Conservation (phyloP, 1,140 invertebrate genomes). For the Aphaenogaster ashmeadi region DNA sequence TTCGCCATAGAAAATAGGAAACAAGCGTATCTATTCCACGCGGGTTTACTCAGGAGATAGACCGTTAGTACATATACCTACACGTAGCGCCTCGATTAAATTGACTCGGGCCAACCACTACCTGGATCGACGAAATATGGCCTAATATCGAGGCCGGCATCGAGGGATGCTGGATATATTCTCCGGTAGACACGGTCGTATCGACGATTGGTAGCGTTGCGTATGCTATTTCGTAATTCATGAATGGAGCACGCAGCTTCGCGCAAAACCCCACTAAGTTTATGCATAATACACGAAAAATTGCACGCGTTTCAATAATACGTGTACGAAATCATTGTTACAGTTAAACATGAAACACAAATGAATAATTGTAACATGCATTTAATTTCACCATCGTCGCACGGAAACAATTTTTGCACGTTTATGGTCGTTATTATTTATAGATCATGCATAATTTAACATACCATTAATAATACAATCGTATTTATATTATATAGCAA, state of each 20-base stretch:
- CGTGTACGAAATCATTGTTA: slow-evolving; percentile 9
- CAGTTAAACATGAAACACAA: slow-evolving; percentile 29
- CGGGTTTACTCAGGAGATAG: slow-evolving; percentile 65
- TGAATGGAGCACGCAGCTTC: slow-evolving; percentile 40
- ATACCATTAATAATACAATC: not conserved
- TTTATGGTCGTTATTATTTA: slow-evolving; percentile 6
- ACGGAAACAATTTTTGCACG: not conserved
- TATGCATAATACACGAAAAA: slow-evolving; percentile 29
- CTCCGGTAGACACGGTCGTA: slow-evolving; percentile 52
- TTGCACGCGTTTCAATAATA: slow-evolving; percentile 39
- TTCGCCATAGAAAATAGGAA: slow-evolving; percentile 36
- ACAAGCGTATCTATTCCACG: slow-evolving; percentile 30
- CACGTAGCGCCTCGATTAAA: slow-evolving; percentile 71
- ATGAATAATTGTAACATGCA: slow-evolving; percentile 3
- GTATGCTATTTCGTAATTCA: slow-evolving; percentile 65
- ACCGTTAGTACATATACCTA: slow-evolving; percentile 47
- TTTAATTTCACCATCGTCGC: slow-evolving; percentile 19
- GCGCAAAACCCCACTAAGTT: slow-evolving; percentile 30
- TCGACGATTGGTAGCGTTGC: slow-evolving; percentile 65
- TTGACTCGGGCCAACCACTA: slow-evolving; percentile 73
- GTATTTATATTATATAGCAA: not conserved
- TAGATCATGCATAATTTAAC: slow-evolving; percentile 16
- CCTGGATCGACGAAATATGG: slow-evolving; percentile 75
- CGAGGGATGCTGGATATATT: slow-evolving; percentile 56
- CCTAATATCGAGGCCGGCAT: slow-evolving; percentile 70